Conservation (phyloP, 2,888 invertebrate species). For the Drosophila birchii region DNA sequence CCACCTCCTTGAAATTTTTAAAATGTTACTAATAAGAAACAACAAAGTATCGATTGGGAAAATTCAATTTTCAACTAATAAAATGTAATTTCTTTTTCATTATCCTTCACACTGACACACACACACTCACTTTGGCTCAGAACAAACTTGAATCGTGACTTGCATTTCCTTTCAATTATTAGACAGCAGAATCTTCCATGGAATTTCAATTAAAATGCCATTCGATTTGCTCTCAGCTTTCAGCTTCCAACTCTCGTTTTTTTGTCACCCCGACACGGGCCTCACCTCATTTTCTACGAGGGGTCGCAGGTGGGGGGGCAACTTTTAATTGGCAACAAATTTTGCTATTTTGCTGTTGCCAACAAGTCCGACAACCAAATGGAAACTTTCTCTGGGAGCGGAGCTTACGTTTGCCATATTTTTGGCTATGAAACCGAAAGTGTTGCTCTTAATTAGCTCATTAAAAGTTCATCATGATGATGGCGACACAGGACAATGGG, state of each 20-base stretch:
- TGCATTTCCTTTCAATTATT: constrained; percentile 43
- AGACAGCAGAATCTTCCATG: constrained; percentile 38
- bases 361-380: constrained; percentile 11
- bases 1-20: background rate
- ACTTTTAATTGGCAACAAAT: constrained; percentile 57
- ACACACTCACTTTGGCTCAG: constrained; percentile 5
- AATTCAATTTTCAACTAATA: constrained; percentile 48
- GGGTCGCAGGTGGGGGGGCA: constrained; percentile 1
- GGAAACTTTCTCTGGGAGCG: constrained; percentile 28
- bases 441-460: constrained; percentile 52
- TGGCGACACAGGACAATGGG: constrained; percentile 11
- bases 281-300: constrained; percentile 11
- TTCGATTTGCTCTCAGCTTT: constrained; percentile 29
- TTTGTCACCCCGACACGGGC: constrained; percentile 26
- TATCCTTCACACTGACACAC: constrained; percentile 23
- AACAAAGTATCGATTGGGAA: constrained; percentile 27
- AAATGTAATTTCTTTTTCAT: constrained; percentile 49
- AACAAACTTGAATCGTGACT: constrained; percentile 42
- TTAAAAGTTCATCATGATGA: constrained; percentile 47
- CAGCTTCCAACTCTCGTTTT: constrained; percentile 2
- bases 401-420: constrained; percentile 9
- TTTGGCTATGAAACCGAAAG: constrained; percentile 34
- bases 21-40: background rate
- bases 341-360: constrained; percentile 17
- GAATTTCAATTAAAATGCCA: constrained; percentile 59